Evolutionary conservation across 2,888 invertebrate genomes (phyloP).

Genomic region (Penaeus monodon): DNA sequence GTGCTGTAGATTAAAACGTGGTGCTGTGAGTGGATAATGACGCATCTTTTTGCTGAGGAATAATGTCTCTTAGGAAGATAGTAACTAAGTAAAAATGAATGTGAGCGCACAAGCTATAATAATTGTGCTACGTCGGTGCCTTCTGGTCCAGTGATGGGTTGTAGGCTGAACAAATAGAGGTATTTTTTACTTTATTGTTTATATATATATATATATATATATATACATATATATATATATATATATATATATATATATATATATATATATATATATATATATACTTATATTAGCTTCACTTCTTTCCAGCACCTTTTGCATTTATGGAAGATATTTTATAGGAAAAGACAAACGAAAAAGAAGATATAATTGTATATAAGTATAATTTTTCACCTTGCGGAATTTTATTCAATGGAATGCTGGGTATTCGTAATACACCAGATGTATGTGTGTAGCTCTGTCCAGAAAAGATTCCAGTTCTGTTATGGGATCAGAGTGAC

Average conservation of each 20-base stretch:
- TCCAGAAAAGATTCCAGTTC: no score
- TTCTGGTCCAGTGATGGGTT: slow-evolving; percentile 38
- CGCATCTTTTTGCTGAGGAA: neutral
- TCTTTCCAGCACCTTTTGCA: neutral
- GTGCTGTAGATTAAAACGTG: no score
- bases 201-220: neutral
- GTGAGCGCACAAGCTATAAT: neutral
- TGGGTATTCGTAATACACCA: no score
- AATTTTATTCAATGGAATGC: no score
- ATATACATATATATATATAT: neutral
- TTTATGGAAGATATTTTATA: neutral
- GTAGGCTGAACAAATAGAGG: slow-evolving; percentile 19
- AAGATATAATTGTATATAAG: no score
- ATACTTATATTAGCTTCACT: neutral
- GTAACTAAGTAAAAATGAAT: neutral
- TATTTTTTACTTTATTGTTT: slow-evolving; percentile 11
- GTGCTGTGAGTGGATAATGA: no score
- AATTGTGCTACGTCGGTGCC: slow-evolving; percentile 22
- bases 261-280: neutral
- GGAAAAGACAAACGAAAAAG: no score
- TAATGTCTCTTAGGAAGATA: neutral
- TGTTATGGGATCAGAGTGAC: no score
- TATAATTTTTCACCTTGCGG: no score
- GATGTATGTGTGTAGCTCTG: no score
- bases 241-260: slow-evolving; percentile 4